phyloP scores from a whole-genome alignment of 2,113 vertebrate species.

The Indicator maculatus region DNA sequence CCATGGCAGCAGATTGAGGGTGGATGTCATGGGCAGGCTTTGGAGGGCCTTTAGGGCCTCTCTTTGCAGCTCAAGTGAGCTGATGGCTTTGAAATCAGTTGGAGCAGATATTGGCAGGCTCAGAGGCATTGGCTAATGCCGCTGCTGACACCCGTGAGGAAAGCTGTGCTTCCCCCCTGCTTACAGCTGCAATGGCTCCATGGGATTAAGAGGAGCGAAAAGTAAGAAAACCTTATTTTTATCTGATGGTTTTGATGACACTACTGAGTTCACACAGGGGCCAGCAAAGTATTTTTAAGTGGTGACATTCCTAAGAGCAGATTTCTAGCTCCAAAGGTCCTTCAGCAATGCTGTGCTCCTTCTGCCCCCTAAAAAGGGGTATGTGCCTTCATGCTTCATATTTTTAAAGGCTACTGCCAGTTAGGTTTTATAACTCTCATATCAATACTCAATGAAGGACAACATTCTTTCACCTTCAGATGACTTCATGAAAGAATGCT shows the following conservation, averaged over 20 bases:
- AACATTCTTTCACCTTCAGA: not conserved
- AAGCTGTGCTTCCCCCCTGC: too few relatives aligned
- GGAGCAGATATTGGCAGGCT: too few relatives aligned
- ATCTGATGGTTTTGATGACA: not conserved
- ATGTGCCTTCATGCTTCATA: not conserved
- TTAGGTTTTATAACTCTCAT: not conserved
- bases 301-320: not conserved
- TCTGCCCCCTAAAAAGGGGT: not conserved
- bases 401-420: not conserved
- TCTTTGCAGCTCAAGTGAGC: accelerated
- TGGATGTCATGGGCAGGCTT: not conserved
- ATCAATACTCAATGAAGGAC: not conserved
- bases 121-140: too few relatives aligned
- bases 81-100: accelerated
- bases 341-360: not conserved
- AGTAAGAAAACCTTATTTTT: not conserved
- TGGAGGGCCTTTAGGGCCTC: not conserved
- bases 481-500: not conserved
- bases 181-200: accelerated
- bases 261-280: not conserved
- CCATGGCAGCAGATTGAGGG: accelerated
- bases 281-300: constrained; percentile 24
- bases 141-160: accelerated
- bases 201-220: not conserved
- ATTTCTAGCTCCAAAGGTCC: not conserved